Percentiles rank a stretch among this genome's conserved stretches.
Conservation (phyloP, 2,113 vertebrate species). For the Sceloporus tristichus region DNA sequence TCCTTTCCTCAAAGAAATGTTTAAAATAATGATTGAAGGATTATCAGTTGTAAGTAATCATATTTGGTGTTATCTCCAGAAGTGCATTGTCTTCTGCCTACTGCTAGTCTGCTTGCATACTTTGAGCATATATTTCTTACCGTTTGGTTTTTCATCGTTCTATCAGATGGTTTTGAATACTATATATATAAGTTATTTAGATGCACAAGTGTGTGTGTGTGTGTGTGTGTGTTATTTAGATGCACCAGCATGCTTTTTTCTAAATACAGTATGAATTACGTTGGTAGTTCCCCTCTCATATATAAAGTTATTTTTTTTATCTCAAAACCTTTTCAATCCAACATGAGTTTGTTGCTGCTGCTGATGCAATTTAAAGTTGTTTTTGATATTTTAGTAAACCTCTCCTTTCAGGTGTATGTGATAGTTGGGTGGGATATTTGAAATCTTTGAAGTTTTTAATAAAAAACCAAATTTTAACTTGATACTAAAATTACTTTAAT, state of each 20-base stretch:
- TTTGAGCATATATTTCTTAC: not conserved
- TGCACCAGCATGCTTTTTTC: no score
- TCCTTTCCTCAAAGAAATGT: conserved; percentile 91
- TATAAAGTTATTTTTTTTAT: not conserved
- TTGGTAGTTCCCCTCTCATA: no score
- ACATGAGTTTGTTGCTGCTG: not conserved
- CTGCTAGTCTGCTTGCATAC: not conserved
- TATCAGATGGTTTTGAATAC: no score
- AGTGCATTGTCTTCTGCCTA: not conserved
- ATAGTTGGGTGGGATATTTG: no score
- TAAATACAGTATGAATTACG: no score
- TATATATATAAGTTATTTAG: no score
- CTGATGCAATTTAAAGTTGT: not conserved
- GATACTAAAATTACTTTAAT: no score
- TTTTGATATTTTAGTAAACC: conserved; percentile 24
- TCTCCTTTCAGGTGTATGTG: no score
- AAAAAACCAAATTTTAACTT: no score
- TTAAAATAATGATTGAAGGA: conserved; percentile 91
- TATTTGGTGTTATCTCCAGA: not conserved
- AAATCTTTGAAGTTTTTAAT: no score
- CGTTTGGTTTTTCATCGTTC: not conserved
- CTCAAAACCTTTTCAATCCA: not conserved
- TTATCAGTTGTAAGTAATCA: conserved; percentile 85
- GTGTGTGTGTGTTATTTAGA: no score
- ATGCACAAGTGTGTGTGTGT: no score